Conservation (phyloP, 1,140 invertebrate genomes). For the Hyphantria cunea region DNA sequence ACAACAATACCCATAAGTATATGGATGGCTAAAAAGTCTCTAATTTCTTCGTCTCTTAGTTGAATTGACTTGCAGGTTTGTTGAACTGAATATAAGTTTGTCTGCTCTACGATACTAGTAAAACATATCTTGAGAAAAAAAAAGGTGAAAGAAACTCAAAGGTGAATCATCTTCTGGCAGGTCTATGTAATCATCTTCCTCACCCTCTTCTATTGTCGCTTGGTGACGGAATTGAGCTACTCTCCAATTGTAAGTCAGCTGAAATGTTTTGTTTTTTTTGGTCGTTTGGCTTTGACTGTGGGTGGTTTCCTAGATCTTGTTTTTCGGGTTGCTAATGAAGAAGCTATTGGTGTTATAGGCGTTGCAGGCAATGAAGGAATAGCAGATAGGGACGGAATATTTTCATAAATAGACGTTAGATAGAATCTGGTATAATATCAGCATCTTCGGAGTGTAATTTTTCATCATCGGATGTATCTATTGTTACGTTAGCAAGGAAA, state of each 20-base stretch:
- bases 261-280: slow-evolving; percentile 25
- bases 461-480: slow-evolving; percentile 29
- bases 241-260: slow-evolving; percentile 33
- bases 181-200: slow-evolving; percentile 5
- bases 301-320: slow-evolving; percentile 31
- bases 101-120: slow-evolving; percentile 30
- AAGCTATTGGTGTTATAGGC: slow-evolving; percentile 27
- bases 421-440: slow-evolving; percentile 34
- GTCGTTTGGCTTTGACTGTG: slow-evolving; percentile 2
- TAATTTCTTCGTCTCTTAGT: slow-evolving; percentile 2
- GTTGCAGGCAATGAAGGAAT: slow-evolving; percentile 31
- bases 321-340: slow-evolving; percentile 24
- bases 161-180: slow-evolving; percentile 30
- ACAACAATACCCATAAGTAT: slow-evolving; percentile 28
- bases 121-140: slow-evolving; percentile 33
- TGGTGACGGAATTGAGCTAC: slow-evolving; percentile 28
- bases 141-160: slow-evolving; percentile 3
- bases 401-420: slow-evolving; percentile 30
- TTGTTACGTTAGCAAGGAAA: no score
- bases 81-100: slow-evolving; percentile 34
- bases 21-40: slow-evolving; percentile 5
- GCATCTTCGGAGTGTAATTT: slow-evolving; percentile 8
- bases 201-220: slow-evolving; percentile 30
- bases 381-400: slow-evolving; percentile 28
- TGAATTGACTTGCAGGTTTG: slow-evolving; percentile 1